phyloP scores from a whole-genome alignment of 2,797 vertebrate species.

The Eidolon dupreanum region DNA sequence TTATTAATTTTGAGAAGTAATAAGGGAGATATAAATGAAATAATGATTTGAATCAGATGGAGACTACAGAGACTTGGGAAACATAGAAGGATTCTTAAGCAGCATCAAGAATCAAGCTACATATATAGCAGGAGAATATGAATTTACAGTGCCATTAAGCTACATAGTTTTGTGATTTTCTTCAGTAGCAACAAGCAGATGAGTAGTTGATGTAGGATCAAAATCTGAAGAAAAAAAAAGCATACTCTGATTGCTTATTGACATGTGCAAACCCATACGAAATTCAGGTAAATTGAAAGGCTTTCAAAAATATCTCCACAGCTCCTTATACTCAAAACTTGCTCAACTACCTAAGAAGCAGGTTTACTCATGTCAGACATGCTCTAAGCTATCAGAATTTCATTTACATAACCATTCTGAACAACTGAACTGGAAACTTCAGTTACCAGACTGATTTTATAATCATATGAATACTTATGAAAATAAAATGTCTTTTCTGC shows the following conservation, averaged over 20 bases:
- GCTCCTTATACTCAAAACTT: neutral
- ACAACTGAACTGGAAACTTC: neutral
- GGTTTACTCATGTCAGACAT: neutral
- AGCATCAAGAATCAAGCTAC: neutral
- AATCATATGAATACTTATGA: neutral
- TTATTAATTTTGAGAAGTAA: conserved; percentile 3
- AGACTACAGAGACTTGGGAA: neutral
- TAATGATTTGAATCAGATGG: neutral
- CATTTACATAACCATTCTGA: conserved; percentile 29
- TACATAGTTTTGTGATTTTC: neutral
- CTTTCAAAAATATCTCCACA: neutral
- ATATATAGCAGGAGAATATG: neutral
- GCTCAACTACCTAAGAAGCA: neutral
- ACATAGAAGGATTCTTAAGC: neutral
- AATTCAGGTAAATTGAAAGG: neutral
- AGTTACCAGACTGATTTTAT: neutral
- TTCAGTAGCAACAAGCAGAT: neutral
- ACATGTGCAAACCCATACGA: neutral
- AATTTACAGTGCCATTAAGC: neutral
- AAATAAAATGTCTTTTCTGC: neutral
- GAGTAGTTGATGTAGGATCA: neutral
- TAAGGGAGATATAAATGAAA: neutral
- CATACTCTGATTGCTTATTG: neutral
- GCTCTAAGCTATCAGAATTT: neutral
- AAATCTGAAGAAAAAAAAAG: neutral